phyloP scores from a whole-genome alignment of 1,140 invertebrate genomes.

The Megalonaias nervosa region DNA sequence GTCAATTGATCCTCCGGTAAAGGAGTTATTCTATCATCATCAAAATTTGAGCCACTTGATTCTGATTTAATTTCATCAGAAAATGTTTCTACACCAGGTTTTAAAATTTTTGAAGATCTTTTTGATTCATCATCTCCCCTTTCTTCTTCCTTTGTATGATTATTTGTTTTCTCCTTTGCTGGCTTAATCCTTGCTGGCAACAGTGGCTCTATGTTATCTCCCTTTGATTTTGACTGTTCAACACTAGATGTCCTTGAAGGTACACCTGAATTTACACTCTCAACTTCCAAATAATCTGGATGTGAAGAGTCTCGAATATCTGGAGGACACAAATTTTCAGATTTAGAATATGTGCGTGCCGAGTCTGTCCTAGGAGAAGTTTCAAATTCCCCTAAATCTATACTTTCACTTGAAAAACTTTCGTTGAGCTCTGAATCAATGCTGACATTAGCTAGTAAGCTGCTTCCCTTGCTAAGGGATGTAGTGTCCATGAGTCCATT shows the following conservation, averaged over 20 bases:
- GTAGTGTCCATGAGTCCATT: too few species aligned
- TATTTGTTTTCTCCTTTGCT: conserved; percentile 77
- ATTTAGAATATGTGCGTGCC: conserved; percentile 3
- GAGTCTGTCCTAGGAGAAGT: conserved; percentile 29
- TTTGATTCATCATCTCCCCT: conserved; percentile 71
- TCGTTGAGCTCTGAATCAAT: conserved; percentile 60
- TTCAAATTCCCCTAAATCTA: conserved; percentile 50
- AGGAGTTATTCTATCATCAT: too few species aligned
- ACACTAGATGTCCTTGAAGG: conserved; percentile 20
- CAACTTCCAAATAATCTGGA: conserved; percentile 56
- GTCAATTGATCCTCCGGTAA: too few species aligned
- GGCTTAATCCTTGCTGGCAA: conserved; percentile 75
- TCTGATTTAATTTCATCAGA: too few species aligned
- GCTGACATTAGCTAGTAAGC: conserved; percentile 62
- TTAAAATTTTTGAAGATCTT: conserved; percentile 38
- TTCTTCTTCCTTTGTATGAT: conserved; percentile 79
- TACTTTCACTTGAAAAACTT: conserved; percentile 52
- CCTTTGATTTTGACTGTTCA: conserved; percentile 10
- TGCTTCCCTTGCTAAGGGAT: conserved; percentile 5
- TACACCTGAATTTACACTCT: conserved; percentile 54
- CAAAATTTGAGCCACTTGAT: too few species aligned
- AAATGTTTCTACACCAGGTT: too few species aligned
- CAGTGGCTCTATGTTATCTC: conserved; percentile 63
- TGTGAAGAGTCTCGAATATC: conserved; percentile 42
- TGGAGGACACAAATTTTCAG: conserved; percentile 13